Percentiles rank a stretch among this genome's conserved stretches.
phyloP scores from a whole-genome alignment of 2,113 vertebrate species.

The Archocentrus centrarchus region DNA sequence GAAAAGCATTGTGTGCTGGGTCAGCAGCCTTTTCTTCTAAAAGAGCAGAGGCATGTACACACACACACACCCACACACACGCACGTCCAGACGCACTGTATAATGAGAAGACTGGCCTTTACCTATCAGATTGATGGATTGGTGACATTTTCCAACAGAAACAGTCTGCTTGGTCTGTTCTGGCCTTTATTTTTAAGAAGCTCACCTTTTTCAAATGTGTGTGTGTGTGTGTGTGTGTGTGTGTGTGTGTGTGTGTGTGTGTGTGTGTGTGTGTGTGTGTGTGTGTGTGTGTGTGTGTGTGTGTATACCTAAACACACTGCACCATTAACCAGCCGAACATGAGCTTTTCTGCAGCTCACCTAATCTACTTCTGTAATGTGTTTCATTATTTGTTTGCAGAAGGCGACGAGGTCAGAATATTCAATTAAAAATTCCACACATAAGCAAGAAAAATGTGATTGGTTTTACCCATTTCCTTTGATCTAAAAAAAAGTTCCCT shows the following conservation, averaged over 20 bases:
- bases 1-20: conserved; percentile 20
- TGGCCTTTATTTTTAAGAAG: conserved; percentile 44
- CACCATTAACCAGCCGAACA: neutral
- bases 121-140: conserved; percentile 68
- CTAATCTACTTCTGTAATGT: neutral
- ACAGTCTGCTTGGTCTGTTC: conserved; percentile 29
- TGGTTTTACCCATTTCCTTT: neutral
- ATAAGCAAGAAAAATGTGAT: neutral
- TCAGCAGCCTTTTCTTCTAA: conserved; percentile 42
- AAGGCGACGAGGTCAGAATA: neutral
- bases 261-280: conserved; percentile 8
- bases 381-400: neutral
- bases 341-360: neutral
- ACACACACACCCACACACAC: conserved; percentile 23
- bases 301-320: neutral
- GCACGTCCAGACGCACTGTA: conserved; percentile 20
- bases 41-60: conserved; percentile 16
- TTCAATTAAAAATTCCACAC: neutral
- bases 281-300: conserved; percentile 8
- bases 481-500: neutral
- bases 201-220: conserved; percentile 16
- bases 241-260: neutral
- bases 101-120: conserved; percentile 69
- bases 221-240: neutral
- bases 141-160: conserved; percentile 70